Base-by-base conservation (phyloP, 1,140 invertebrate species). In the Hypothenemus hampei region DNA sequence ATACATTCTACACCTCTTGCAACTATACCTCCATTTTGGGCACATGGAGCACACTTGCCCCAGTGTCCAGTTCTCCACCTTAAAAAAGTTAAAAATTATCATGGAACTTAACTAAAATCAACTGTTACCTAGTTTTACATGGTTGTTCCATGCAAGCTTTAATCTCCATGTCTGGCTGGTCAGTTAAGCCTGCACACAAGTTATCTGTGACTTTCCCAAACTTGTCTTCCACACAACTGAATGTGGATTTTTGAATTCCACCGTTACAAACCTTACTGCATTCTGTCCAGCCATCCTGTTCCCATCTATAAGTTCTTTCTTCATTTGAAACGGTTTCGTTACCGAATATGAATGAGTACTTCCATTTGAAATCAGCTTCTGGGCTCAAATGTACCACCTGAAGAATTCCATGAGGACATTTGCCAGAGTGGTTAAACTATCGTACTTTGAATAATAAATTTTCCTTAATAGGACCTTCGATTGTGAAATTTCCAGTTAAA, bases 151-250 rank as follows among this genome's bases (percentile, higher is more conserved):
- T 29, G 18, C 43, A 45, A 33, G 46, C 46, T 37, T 48, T 48
- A 23, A 33, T 48, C 3, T 48, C 46, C 8, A 37, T 7, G 11
- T 36, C 46, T 13, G 46, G 46, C 22, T 23, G 10, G n/a, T 48
- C 46, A 15, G 26, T 7, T 15, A 21, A 5, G 22, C 45, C 33
- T 31, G 20, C 4, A 19, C 46, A 48, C 31, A 37, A 15, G 13
- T 3, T 21, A 1, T 48, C 46, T 6, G 4, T 16, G 3, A 48
- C 46, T 37, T 48, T 48, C 23, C 46, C 33, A 1, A 23, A 20
- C 24, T 48, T 37, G 15, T 48, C 46, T 23, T 36, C 46, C n/a
- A 37, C 13, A 23, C 46, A 36, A 37, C 18, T 48, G 18, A 48
- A 48, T 0, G 4, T 36, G n/a, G 46, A 48, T 5, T 18, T 26